Evolutionary conservation across 1,140 invertebrate genomes (phyloP), one percentile per base, ranked within the genome.

Genomic region (Microplitis mediator): DNA sequence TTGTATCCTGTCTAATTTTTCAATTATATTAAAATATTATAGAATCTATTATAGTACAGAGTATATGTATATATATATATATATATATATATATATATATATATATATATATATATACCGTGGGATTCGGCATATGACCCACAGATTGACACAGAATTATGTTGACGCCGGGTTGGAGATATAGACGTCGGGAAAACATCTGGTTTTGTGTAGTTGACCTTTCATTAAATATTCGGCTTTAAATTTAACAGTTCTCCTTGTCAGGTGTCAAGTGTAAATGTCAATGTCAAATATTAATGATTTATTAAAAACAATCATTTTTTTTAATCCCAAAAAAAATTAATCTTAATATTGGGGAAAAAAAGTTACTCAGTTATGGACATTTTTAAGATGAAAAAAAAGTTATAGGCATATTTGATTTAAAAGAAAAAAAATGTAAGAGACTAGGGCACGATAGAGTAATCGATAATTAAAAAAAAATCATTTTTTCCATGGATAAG

Each of bases 71-170:
- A 9, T 45, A 45, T 6, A 9, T 11, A 8, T 45, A 3, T 45
- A 3, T 45, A 6, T 11, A 45, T 45, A 32, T 61, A 4, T 5
- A 31, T 32, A 23, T 31, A 34, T 31, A 61, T 61, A 61, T 35
- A 32, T 61, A 32, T 4, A 32, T 6, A 45, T 45, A 45, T 45
- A 54, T 23, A n/a, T 16, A 14, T 36, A 63, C 61, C 35, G 36
- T 63, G 61, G 14, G 61, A 63, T 14, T 63, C 32, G n/a, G 13
- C 58, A 60, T 16, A 60, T 60, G 58, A 60, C 23, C 58, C 58
- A 60, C 58, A 60, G 58, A 60, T 31, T 34, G 16, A 60, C 16
- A 60, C n/a, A 60, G 31, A 60, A 14, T 54, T 54, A 16, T 54
- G 16, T 54, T 14, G 31, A 60, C 9, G 14, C 58, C 9, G 23